Base-by-base conservation (phyloP, 2,113 vertebrate species). In the mouse (Mus musculus) region DNA sequence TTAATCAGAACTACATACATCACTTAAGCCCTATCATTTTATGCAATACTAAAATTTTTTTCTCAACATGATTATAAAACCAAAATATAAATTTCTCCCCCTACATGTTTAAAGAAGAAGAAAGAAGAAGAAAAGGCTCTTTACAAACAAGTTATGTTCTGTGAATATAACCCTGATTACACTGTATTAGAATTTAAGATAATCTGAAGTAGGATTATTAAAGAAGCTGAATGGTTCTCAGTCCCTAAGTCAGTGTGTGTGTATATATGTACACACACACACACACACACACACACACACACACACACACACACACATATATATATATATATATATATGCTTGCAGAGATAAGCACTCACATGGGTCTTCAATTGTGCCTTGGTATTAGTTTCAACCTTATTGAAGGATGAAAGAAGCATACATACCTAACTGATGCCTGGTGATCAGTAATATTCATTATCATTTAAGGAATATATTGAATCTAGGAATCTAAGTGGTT, bases 101-200 rank as follows among this genome's bases (percentile, higher is more conserved):
- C 14, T 81, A 24, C 30, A 39, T 78, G 9, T 78, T 46, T 42
- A 84, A 75, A 78, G 6, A 93, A 5, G 63, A 72, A 36, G 63
- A 65, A 65, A 42, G 42, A 42, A 42, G 42, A 42, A 42, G 42
- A 42, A 42, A 42, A 30, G 71, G 3, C 69, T 75, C 1, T 33
- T 92, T 39, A 82, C 28, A 77, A 67, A 59, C 76, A 77, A 52
- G 5, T 56, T 8, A 52, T 24, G 67, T 63, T 93, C 20, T 80
- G 16, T 71, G 12, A 13, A 69, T 75, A n/a, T 73, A 20, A n/a
- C 8, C 61, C 13, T 76, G 56, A 26, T 11, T 77, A 71, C 13
- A 42, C 12, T 93, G 7, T 86, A 59, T 88, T 88, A 88, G 39
- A 88, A 65, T 90, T 75, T 67, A 88, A 72, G 75, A 72, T 69